Evolutionary conservation across 2,888 invertebrate genomes (phyloP).

Genomic region (Amblyjoppa proteus): DNA sequence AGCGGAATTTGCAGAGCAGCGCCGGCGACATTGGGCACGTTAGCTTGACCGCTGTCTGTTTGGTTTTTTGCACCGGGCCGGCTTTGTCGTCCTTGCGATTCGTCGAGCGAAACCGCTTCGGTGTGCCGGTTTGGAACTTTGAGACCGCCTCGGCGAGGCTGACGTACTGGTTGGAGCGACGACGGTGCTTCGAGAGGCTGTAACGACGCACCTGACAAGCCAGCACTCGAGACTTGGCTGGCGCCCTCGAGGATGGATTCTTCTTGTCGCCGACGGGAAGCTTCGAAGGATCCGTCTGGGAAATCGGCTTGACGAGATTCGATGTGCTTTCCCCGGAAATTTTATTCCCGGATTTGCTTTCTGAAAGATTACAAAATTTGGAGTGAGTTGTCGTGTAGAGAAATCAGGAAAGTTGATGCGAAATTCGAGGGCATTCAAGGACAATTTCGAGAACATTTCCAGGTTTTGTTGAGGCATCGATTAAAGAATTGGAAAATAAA

Average conservation of each 20-base stretch:
- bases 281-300: slow-evolving; percentile 1
- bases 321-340: not conserved
- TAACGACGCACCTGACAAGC: slow-evolving; percentile 51
- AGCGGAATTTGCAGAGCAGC: slow-evolving; percentile 83
- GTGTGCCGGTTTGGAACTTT: slow-evolving; percentile 86
- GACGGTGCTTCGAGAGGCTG: slow-evolving; percentile 65
- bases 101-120: slow-evolving; percentile 85
- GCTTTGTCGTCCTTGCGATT: slow-evolving; percentile 74
- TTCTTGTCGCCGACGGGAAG: not conserved
- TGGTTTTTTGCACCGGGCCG: slow-evolving; percentile 74
- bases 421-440: too few relatives aligned
- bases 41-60: slow-evolving; percentile 71
- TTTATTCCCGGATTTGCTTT: not conserved
- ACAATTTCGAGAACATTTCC: too few relatives aligned
- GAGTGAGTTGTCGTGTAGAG: not conserved
- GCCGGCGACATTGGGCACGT: slow-evolving; percentile 80
- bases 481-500: too few relatives aligned
- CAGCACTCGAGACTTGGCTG: slow-evolving; percentile 13
- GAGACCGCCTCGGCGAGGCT: slow-evolving; percentile 86
- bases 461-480: too few relatives aligned
- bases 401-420: too few relatives aligned
- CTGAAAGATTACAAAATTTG: not conserved
- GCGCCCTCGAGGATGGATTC: slow-evolving; percentile 1
- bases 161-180: slow-evolving; percentile 80
- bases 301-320: not conserved